Conservation (phyloP, 1,140 invertebrate species). For the Forficula auricularia region DNA sequence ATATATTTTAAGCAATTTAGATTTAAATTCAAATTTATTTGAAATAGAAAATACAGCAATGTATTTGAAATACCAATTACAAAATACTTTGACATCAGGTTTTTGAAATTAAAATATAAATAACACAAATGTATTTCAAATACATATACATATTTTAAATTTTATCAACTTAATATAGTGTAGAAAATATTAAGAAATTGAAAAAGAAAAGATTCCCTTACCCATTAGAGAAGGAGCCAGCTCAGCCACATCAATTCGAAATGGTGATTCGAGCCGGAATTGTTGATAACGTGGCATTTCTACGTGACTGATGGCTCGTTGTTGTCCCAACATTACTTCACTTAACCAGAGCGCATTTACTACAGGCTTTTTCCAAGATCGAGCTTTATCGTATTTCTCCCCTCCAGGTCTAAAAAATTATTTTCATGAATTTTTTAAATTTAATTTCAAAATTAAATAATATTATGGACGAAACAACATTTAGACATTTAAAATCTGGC, state of each 20-base stretch:
- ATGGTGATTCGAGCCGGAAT: conserved; percentile 59
- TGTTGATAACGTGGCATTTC: conserved; percentile 77
- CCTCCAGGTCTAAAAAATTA: conserved; percentile 52
- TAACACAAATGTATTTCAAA: no score
- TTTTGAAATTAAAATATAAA: no score
- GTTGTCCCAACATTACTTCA: conserved; percentile 77
- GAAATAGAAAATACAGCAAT: no score
- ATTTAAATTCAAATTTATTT: no score
- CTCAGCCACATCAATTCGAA: conserved; percentile 63
- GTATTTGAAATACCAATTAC: no score
- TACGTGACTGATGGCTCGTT: conserved; percentile 59
- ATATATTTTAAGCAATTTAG: no score
- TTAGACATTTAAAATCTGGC: no score
- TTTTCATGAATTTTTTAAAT: no score
- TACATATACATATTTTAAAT: no score
- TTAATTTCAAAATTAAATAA: conserved; percentile 5
- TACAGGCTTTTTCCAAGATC: conserved; percentile 66
- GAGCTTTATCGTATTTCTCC: conserved; percentile 70
- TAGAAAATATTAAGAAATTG: not conserved
- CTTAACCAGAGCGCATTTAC: conserved; percentile 89
- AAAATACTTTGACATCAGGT: no score
- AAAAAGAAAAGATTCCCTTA: conserved; percentile 28
- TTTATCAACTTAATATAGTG: no score
- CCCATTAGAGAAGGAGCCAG: conserved; percentile 79
- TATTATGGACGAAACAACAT: conserved; percentile 1